Percentiles rank a stretch among this genome's conserved stretches.
Evolutionary conservation across 2,797 vertebrate genomes (phyloP).

Genomic region (Sebastes diaconus): DNA sequence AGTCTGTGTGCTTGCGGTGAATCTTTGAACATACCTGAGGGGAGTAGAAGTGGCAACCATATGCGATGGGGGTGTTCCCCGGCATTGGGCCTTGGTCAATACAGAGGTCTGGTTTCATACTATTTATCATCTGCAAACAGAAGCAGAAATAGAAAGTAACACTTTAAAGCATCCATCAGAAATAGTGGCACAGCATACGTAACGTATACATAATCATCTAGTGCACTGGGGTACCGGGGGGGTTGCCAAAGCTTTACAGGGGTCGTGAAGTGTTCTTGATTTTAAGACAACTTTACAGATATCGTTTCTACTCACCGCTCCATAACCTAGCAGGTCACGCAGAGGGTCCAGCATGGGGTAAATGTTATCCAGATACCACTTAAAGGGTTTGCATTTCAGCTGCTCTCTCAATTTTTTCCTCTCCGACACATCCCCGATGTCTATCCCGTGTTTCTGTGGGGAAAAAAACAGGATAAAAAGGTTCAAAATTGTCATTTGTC

Average conservation of each 20-base stretch:
- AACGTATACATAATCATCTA: not conserved
- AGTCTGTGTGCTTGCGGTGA: not conserved
- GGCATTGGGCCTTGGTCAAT: slow-evolving; percentile 77
- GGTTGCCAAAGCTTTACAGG: too few species aligned
- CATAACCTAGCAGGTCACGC: slow-evolving; percentile 60
- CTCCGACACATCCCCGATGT: slow-evolving; percentile 85
- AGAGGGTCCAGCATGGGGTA: slow-evolving; percentile 73
- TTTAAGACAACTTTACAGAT: too few species aligned
- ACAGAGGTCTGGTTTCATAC: slow-evolving; percentile 51
- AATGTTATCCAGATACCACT: slow-evolving; percentile 85
- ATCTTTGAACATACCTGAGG: slow-evolving; percentile 69
- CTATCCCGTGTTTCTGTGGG: slow-evolving; percentile 79
- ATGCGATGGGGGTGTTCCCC: slow-evolving; percentile 68
- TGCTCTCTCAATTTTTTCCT: slow-evolving; percentile 79
- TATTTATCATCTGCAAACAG: slow-evolving; percentile 68
- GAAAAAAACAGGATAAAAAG: not conserved
- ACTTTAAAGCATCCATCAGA: not conserved
- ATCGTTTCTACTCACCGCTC: slow-evolving; percentile 66
- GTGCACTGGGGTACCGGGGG: too few species aligned
- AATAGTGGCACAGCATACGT: not conserved
- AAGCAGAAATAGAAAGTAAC: not conserved
- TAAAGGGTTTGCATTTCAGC: slow-evolving; percentile 84
- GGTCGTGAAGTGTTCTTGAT: too few species aligned
- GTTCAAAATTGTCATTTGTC: too few species aligned
- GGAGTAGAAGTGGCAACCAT: slow-evolving; percentile 53